phyloP scores from a whole-genome alignment of 1,140 invertebrate species.

The Leptinotarsa undecemlineata region DNA sequence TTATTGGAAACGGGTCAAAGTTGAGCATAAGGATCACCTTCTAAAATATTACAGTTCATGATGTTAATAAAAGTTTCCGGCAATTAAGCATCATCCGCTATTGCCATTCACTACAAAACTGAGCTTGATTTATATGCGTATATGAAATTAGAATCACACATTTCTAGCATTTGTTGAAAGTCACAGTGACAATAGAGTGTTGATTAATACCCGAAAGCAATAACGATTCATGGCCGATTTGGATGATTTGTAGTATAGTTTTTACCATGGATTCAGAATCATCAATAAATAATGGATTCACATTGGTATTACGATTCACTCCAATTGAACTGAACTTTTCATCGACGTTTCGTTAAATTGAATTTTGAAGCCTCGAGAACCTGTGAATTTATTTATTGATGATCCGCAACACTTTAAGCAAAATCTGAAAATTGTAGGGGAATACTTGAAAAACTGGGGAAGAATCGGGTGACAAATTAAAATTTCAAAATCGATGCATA shows the following conservation, averaged over 20 bases:
- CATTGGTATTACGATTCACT: not conserved
- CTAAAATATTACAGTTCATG: too few species aligned
- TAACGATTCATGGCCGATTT: not conserved
- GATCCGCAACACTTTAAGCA: not conserved
- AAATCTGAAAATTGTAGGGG: not conserved
- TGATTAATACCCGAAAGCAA: not conserved
- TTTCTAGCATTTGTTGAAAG: not conserved
- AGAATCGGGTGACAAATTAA: not conserved
- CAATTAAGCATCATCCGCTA: not conserved
- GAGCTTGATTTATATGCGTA: not conserved
- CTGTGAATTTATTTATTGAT: constrained; percentile 11
- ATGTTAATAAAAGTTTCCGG: too few species aligned
- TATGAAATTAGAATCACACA: not conserved
- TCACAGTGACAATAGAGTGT: not conserved
- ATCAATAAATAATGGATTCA: constrained; percentile 17
- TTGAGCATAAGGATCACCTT: too few species aligned
- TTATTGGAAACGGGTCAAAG: too few species aligned
- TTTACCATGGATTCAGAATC: constrained; percentile 11
- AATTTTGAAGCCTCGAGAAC: not conserved
- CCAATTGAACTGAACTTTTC: not conserved
- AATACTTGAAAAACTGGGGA: not conserved
- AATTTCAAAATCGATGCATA: constrained; percentile 2
- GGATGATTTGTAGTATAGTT: constrained; percentile 3
- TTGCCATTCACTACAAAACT: not conserved
- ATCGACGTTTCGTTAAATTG: not conserved